phyloP scores from a whole-genome alignment of 1,140 invertebrate species.

The Dendrolimus kikuchii region DNA sequence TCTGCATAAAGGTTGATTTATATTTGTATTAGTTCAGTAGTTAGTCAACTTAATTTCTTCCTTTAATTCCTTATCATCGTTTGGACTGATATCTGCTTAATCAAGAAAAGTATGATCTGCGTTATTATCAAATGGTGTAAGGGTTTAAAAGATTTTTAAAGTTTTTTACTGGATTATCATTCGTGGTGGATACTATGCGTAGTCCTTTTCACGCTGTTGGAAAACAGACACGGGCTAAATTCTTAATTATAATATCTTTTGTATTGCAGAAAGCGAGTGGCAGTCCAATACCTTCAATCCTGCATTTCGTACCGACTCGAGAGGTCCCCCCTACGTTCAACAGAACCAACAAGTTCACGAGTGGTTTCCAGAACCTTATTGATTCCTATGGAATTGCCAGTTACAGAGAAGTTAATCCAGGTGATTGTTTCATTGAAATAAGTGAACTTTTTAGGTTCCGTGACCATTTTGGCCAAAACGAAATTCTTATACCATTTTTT shows the following conservation, averaged over 20 bases:
- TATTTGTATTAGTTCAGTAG: too few species aligned
- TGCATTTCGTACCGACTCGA: slow-evolving; percentile 84
- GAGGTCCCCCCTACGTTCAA: slow-evolving; percentile 87
- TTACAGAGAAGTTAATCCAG: slow-evolving; percentile 84
- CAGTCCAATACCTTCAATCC: slow-evolving; percentile 91
- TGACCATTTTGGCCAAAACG: too few species aligned
- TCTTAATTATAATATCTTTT: not conserved
- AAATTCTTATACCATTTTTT: too few species aligned
- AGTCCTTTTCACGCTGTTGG: not conserved
- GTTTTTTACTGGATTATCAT: too few species aligned
- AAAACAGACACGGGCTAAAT: not conserved
- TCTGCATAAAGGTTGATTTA: too few species aligned
- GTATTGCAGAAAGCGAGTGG: slow-evolving; percentile 83
- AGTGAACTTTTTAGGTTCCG: not conserved
- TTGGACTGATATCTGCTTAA: too few species aligned
- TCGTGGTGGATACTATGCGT: too few species aligned
- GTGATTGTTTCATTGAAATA: slow-evolving; percentile 19
- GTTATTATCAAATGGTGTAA: too few species aligned
- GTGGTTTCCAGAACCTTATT: slow-evolving; percentile 86
- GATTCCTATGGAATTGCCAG: slow-evolving; percentile 88
- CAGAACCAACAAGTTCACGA: slow-evolving; percentile 86
- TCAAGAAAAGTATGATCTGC: too few species aligned
- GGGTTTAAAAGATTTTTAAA: too few species aligned
- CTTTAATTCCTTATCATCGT: too few species aligned
- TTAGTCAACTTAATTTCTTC: too few species aligned